Evolutionary conservation across 2,113 vertebrate species (phyloP).

Genomic region (Hypanus sabinus): DNA sequence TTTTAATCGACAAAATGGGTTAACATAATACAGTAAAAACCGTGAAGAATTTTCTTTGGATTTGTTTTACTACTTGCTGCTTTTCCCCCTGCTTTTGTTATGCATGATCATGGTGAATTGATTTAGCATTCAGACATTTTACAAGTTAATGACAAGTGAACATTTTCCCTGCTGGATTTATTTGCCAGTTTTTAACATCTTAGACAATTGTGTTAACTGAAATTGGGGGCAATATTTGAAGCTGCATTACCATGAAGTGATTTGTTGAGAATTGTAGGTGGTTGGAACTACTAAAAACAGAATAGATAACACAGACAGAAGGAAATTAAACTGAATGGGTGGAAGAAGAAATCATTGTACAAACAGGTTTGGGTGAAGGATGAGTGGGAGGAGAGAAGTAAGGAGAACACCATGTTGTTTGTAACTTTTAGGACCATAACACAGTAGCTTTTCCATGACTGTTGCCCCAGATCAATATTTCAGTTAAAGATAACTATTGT

Average conservation of each 20-base stretch:
- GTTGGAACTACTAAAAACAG: conserved; percentile 39
- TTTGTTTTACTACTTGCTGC: not conserved
- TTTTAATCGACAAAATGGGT: too few relatives aligned
- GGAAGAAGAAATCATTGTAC: conserved; percentile 31
- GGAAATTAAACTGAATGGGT: not conserved
- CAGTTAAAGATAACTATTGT: not conserved
- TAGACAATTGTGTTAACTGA: not conserved
- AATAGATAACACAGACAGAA: not conserved
- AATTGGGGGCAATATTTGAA: not conserved
- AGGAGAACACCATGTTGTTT: not conserved
- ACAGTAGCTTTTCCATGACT: not conserved
- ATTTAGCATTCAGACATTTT: not conserved
- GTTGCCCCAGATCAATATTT: not conserved
- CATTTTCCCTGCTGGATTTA: not conserved
- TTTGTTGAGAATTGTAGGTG: conserved; percentile 55
- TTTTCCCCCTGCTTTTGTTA: not conserved
- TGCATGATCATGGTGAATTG: not conserved
- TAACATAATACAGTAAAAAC: too few relatives aligned
- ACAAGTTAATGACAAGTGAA: not conserved
- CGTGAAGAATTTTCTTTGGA: not conserved
- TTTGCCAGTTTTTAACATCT: not conserved
- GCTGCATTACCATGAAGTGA: not conserved
- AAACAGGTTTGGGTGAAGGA: not conserved
- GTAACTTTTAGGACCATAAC: not conserved
- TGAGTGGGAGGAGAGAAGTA: not conserved